These are phyloP conservation scores for Poeciliopsis gracilis DNA, from an alignment of 2,797 vertebrate species.

Conservation along the genomic window DNA sequence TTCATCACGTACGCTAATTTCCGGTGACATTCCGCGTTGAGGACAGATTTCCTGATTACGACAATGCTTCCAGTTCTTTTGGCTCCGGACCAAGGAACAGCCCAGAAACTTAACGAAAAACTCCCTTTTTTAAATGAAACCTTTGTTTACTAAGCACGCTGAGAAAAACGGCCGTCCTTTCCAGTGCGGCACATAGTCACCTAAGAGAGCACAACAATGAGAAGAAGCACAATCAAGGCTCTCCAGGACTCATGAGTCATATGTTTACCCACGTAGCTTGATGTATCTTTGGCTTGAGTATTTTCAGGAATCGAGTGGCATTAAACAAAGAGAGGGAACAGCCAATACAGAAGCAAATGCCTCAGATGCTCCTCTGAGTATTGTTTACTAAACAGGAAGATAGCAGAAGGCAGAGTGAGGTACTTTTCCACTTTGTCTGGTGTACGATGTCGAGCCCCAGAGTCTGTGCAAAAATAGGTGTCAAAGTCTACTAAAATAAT, in stretches of 20 bases:
- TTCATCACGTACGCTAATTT: slow-evolving; percentile 61
- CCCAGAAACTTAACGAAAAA: slow-evolving; percentile 20
- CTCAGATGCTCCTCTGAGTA: slow-evolving; percentile 27
- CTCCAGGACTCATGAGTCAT: slow-evolving; percentile 2
- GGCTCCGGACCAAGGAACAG: slow-evolving; percentile 2
- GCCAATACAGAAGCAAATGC: slow-evolving; percentile 13
- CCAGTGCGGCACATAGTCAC: slow-evolving; percentile 1
- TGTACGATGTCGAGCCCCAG: slow-evolving; percentile 6
- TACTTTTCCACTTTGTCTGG: slow-evolving; percentile 50
- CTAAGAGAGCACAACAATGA: not conserved
- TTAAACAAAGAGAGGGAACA: slow-evolving; percentile 22
- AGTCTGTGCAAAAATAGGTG: slow-evolving; percentile 2
- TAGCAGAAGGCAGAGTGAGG: slow-evolving; percentile 24
- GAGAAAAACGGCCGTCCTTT: not conserved
- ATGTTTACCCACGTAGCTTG: slow-evolving; percentile 32
- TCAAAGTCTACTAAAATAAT: not conserved
- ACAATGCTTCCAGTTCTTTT: slow-evolving; percentile 62
- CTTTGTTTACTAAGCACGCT: slow-evolving; percentile 29
- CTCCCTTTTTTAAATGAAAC: not conserved
- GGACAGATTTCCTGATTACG: slow-evolving; percentile 70
- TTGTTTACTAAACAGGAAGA: slow-evolving; percentile 61
- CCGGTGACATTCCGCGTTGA: slow-evolving; percentile 69
- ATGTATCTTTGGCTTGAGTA: slow-evolving; percentile 33
- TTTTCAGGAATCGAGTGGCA: slow-evolving; percentile 17
- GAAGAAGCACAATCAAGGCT: slow-evolving; percentile 2